These are phyloP conservation scores for Corythoichthys haematopterus DNA, from an alignment of 2,113 vertebrate species.

Conservation along the genomic window DNA sequence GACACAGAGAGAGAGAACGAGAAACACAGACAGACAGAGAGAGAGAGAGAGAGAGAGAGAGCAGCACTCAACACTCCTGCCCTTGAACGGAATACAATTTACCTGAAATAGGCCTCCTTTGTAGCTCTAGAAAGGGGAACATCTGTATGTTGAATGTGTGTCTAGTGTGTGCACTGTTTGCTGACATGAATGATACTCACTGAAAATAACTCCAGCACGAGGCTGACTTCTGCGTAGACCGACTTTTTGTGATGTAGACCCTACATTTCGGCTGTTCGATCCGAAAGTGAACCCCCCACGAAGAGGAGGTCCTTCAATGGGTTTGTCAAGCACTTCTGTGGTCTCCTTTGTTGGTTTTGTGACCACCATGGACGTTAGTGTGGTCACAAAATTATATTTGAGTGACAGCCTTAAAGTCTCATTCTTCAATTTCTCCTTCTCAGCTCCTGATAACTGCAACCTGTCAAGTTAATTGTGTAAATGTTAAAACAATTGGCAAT, in stretches of 20 bases:
- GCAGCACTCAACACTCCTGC: too few relatives aligned
- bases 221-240: not conserved
- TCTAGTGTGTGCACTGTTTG: not conserved
- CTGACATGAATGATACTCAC: not conserved
- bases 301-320: constrained; percentile 68
- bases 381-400: constrained; percentile 87
- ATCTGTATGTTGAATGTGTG: not conserved
- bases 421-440: constrained; percentile 76
- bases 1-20: too few relatives aligned
- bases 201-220: not conserved
- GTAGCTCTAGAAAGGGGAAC: not conserved
- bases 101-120: not conserved
- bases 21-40: too few relatives aligned
- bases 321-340: constrained; percentile 81
- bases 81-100: not conserved
- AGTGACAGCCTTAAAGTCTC: constrained; percentile 80
- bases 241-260: too few relatives aligned
- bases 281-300: not conserved
- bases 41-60: too few relatives aligned
- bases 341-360: constrained; percentile 80
- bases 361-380: constrained; percentile 94
- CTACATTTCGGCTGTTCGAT: too few relatives aligned
- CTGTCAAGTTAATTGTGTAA: constrained; percentile 49
- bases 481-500: not conserved
- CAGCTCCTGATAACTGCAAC: constrained; percentile 68